phyloP scores from a whole-genome alignment of 2,113 vertebrate species.

The Emydura subglobosa region DNA sequence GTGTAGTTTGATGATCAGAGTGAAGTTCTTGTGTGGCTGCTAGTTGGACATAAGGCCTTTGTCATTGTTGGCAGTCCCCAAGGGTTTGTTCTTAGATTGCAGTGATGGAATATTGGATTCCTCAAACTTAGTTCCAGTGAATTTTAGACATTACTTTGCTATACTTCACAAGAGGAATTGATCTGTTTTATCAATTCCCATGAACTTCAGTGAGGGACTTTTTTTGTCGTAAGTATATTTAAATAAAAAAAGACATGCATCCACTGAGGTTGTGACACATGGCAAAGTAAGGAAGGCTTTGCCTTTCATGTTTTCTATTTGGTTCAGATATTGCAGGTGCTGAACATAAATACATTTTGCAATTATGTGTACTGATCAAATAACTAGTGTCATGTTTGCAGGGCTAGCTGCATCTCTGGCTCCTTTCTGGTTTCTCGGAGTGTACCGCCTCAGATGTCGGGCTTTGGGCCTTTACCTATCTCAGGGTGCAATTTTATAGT shows the following conservation, averaged over 20 bases:
- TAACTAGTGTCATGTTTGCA: neutral
- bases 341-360: neutral
- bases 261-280: neutral
- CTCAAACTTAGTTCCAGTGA: neutral
- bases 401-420: neutral
- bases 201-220: neutral
- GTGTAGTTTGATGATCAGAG: neutral
- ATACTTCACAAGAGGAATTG: neutral
- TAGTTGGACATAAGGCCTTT: neutral
- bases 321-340: neutral
- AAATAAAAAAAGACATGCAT: neutral
- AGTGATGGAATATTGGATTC: neutral
- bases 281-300: neutral
- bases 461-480: neutral
- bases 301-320: neutral
- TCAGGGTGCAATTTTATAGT: neutral
- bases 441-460: neutral
- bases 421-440: neutral
- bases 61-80: neutral
- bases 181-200: neutral
- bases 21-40: neutral
- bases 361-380: neutral
- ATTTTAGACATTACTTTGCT: neutral
- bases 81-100: neutral
- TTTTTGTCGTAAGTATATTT: neutral